Conservation (phyloP, 2,888 invertebrate genomes). For the Dichetophora obliterata region DNA sequence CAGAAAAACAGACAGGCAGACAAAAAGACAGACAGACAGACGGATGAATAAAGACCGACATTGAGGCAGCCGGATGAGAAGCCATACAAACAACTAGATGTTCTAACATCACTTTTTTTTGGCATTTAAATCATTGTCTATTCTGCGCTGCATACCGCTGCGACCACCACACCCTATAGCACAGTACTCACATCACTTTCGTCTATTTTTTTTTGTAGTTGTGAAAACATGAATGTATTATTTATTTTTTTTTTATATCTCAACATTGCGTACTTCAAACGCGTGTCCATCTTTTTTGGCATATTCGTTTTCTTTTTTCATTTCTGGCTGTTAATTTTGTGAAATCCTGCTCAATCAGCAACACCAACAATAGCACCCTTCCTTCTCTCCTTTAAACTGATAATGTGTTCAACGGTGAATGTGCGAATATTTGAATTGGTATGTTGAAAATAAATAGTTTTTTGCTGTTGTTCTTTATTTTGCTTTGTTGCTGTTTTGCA, state of each 20-base stretch:
- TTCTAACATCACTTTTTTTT: not conserved
- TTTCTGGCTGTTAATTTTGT: not conserved
- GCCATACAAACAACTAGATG: not conserved
- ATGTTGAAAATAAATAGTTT: not conserved
- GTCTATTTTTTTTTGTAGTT: not conserved
- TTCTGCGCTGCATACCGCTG: too few species aligned
- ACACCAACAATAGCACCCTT: not conserved
- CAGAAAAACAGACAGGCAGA: not conserved
- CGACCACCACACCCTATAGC: not conserved
- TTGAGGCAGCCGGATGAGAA: not conserved
- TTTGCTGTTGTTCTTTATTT: not conserved
- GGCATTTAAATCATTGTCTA: not conserved
- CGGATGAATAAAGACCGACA: not conserved
- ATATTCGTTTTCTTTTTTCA: not conserved
- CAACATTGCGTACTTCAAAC: conserved; percentile 31
- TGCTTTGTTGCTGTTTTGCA: too few species aligned
- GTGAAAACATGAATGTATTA: not conserved
- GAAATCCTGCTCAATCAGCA: not conserved
- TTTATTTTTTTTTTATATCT: not conserved
- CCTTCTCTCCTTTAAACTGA: not conserved
- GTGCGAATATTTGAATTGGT: conserved; percentile 13
- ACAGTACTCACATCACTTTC: not conserved
- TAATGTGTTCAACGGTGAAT: not conserved
- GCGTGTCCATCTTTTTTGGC: conserved; percentile 30
- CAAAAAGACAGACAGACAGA: not conserved